A percentile compares a stretch with the other conserved stretches of the same genome.
phyloP scores from a whole-genome alignment of 2,888 invertebrate species.

The Trisateles emortualis region DNA sequence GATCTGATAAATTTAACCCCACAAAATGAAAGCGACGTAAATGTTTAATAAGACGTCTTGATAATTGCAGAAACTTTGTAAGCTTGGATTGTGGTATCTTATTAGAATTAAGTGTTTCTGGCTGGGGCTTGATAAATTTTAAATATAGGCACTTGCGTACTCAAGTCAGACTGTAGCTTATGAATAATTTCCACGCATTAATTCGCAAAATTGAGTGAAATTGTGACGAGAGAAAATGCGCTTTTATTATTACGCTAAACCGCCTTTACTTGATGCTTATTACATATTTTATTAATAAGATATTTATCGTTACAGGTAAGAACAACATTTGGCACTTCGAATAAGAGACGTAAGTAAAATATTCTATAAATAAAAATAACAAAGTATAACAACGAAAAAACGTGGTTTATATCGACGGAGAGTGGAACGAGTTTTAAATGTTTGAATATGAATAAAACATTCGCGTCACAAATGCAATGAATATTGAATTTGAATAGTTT shows the following conservation, averaged over 20 bases:
- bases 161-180: constrained; percentile 29
- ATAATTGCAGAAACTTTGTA: constrained; percentile 49
- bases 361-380: neutral
- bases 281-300: constrained; percentile 6
- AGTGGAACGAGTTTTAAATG: constrained; percentile 17
- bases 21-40: constrained; percentile 41
- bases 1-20: constrained; percentile 38
- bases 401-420: neutral
- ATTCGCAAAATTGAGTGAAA: constrained; percentile 28
- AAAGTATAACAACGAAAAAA: constrained; percentile 1
- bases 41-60: constrained; percentile 50
- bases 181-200: constrained; percentile 43
- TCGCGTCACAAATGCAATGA: constrained; percentile 21
- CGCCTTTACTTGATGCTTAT: neutral
- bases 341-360: constrained; percentile 21
- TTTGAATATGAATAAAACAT: constrained; percentile 34
- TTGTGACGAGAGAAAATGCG: constrained; percentile 16
- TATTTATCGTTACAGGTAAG: constrained; percentile 41
- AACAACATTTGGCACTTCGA: neutral
- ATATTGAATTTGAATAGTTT: constrained; percentile 31
- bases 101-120: constrained; percentile 41
- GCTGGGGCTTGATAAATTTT: constrained; percentile 37
- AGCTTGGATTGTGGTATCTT: constrained; percentile 49
- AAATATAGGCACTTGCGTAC: constrained; percentile 30
- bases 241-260: constrained; percentile 9